A percentile compares a stretch with the other conserved stretches of the same genome.
These are phyloP conservation scores for Thysanoteuthis rhombus DNA, from an alignment of 2,888 invertebrate genomes.

Conservation along the genomic window DNA sequence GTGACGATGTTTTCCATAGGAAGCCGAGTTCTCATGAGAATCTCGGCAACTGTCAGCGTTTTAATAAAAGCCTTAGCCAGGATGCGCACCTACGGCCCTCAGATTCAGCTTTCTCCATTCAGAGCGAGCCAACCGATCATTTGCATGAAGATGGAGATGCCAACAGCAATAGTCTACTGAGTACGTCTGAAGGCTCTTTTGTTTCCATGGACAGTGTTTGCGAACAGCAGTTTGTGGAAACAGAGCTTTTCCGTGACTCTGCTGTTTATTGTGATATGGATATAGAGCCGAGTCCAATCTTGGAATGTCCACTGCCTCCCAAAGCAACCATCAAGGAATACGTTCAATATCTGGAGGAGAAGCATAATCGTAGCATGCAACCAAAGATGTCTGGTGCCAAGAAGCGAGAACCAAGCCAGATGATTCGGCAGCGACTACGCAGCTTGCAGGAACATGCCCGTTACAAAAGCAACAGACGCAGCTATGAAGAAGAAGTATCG, in stretches of 20 bases:
- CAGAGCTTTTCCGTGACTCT: slow-evolving; percentile 81
- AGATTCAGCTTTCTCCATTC: slow-evolving; percentile 56
- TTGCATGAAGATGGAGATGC: background rate
- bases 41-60: background rate
- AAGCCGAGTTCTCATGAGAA: background rate
- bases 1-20: background rate
- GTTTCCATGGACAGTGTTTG: slow-evolving; percentile 51
- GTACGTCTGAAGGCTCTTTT: slow-evolving; percentile 37
- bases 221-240: slow-evolving; percentile 71
- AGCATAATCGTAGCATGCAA: slow-evolving; percentile 38
- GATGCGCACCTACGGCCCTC: slow-evolving; percentile 42
- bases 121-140: slow-evolving; percentile 43
- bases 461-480: slow-evolving; percentile 36
- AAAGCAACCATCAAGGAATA: slow-evolving; percentile 48
- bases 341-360: slow-evolving; percentile 57
- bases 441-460: slow-evolving; percentile 48
- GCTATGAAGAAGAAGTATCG: slow-evolving; percentile 27
- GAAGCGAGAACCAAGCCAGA: slow-evolving; percentile 52
- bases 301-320: slow-evolving; percentile 30
- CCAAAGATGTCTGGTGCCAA: slow-evolving; percentile 45
- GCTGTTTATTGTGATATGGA: slow-evolving; percentile 81
- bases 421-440: slow-evolving; percentile 55
- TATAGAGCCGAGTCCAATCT: slow-evolving; percentile 37
- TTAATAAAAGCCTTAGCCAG: background rate
- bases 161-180: background rate